Percentiles rank a stretch among this genome's conserved stretches.
These are phyloP conservation scores for Chaenodraco wilsoni DNA, from an alignment of 2,797 vertebrate genomes.

Conservation along the genomic window DNA sequence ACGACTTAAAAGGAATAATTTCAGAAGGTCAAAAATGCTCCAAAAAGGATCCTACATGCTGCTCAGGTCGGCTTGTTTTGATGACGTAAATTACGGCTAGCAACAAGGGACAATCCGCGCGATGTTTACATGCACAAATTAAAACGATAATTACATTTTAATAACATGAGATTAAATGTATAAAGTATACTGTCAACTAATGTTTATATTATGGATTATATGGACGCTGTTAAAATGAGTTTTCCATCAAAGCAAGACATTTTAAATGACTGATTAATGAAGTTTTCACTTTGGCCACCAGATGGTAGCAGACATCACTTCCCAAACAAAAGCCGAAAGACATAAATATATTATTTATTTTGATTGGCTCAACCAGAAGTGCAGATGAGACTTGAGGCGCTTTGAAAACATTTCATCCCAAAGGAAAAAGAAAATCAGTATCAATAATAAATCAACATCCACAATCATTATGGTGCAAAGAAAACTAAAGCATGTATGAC, in stretches of 20 bases:
- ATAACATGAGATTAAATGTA: too few relatives aligned
- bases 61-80: slow-evolving; percentile 50
- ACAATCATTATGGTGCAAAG: not conserved
- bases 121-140: too few relatives aligned
- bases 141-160: too few relatives aligned
- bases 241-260: not conserved
- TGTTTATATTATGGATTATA: not conserved
- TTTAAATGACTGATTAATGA: not conserved
- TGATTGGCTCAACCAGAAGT: not conserved
- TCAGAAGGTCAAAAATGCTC: slow-evolving; percentile 71
- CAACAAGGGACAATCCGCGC: slow-evolving; percentile 2
- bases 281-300: slow-evolving; percentile 36
- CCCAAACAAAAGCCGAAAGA: not conserved
- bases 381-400: not conserved
- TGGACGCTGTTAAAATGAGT: not conserved
- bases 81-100: slow-evolving; percentile 73
- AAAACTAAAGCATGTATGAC: not conserved
- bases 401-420: slow-evolving; percentile 7
- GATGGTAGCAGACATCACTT: slow-evolving; percentile 49
- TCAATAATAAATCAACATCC: not conserved
- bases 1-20: not conserved
- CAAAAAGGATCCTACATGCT: slow-evolving; percentile 54
- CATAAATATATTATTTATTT: too few relatives aligned
- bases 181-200: too few relatives aligned
- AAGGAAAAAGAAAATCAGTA: not conserved